Conservation (phyloP, 2,888 invertebrate species). For the Drosophila fulvimacula region DNA sequence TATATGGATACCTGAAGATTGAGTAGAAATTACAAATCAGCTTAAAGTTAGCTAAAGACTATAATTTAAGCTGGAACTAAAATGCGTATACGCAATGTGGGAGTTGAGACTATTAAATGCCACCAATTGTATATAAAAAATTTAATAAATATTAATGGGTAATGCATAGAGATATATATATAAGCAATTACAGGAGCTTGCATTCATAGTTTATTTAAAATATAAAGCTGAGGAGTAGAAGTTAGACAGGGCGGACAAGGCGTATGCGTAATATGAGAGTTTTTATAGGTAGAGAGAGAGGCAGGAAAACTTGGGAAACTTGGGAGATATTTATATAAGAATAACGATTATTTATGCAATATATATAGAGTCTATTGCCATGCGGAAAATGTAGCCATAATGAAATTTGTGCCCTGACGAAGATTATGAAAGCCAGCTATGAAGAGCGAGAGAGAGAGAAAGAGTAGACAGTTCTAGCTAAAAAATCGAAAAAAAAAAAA, state of each 20-base stretch:
- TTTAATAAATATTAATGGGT: neutral
- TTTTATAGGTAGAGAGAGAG: neutral
- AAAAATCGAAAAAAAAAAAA: too few relatives aligned
- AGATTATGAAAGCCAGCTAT: too few relatives aligned
- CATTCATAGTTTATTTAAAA: neutral
- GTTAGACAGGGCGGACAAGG: neutral
- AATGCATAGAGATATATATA: neutral
- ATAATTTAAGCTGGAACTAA: neutral
- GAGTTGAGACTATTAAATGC: neutral
- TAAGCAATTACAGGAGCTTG: neutral
- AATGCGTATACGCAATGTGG: neutral
- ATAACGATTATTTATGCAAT: too few relatives aligned
- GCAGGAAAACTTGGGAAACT: neutral
- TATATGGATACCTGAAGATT: too few relatives aligned
- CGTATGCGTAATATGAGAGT: neutral
- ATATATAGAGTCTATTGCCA: too few relatives aligned
- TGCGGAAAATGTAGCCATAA: too few relatives aligned
- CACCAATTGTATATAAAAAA: neutral
- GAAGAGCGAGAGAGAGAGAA: too few relatives aligned
- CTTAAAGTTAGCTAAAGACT: neutral
- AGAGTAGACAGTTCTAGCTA: too few relatives aligned
- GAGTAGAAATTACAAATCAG: neutral
- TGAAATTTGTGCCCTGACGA: too few relatives aligned
- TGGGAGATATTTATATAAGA: neutral
- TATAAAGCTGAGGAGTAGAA: neutral